Evolutionary conservation across 2,888 invertebrate species (phyloP).

Genomic region (Ochlodes sylvanus): DNA sequence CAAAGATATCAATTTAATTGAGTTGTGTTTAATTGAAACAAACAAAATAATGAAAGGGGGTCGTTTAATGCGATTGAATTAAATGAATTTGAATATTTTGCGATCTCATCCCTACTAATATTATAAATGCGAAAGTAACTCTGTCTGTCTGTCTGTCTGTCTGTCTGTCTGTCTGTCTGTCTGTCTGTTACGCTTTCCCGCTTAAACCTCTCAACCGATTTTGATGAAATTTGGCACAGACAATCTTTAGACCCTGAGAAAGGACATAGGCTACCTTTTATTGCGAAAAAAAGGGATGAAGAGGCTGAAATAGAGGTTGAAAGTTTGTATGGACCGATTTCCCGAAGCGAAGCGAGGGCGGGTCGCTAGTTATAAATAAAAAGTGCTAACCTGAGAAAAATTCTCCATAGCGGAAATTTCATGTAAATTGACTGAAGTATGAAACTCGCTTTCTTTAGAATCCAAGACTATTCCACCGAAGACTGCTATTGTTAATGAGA

Average conservation of each 20-base stretch:
- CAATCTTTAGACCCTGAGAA: too few relatives aligned
- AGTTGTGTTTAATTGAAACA: slow-evolving; percentile 53
- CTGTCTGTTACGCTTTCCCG: too few relatives aligned
- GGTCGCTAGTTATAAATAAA: slow-evolving; percentile 51
- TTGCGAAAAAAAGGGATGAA: too few relatives aligned
- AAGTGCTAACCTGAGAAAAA: slow-evolving; percentile 69
- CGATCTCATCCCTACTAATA: slow-evolving; percentile 78
- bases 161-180: too few relatives aligned
- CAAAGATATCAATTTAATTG: slow-evolving; percentile 33
- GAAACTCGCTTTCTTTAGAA: slow-evolving; percentile 66
- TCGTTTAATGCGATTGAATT: slow-evolving; percentile 66
- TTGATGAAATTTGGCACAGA: too few relatives aligned
- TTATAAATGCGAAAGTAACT: too few relatives aligned
- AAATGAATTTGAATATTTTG: slow-evolving; percentile 61
- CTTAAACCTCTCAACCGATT: too few relatives aligned
- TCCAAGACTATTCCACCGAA: slow-evolving; percentile 49
- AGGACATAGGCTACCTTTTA: too few relatives aligned
- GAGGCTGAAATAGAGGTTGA: too few relatives aligned
- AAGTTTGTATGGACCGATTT: too few relatives aligned
- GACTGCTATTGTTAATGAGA: slow-evolving; percentile 45
- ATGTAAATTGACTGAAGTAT: slow-evolving; percentile 76
- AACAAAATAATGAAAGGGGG: slow-evolving; percentile 54
- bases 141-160: too few relatives aligned
- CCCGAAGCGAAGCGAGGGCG: too few relatives aligned
- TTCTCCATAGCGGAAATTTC: slow-evolving; percentile 73